Evolutionary conservation across 2,888 invertebrate genomes (phyloP).

Genomic region (Apamea monoglypha): DNA sequence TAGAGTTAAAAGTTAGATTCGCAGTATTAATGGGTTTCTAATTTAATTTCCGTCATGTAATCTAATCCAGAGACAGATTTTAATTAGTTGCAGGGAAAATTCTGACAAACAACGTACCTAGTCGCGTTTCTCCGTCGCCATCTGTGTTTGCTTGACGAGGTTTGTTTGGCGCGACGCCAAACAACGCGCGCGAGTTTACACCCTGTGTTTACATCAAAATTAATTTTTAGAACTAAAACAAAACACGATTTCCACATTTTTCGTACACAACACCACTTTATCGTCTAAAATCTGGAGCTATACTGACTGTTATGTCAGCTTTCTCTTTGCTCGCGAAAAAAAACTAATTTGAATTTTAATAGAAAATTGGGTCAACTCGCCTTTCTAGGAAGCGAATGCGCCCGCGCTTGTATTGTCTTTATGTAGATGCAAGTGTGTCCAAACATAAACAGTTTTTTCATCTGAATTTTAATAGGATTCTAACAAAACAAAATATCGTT

Average conservation of each 20-base stretch:
- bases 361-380: slow-evolving; percentile 84
- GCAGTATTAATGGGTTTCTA: slow-evolving; percentile 42
- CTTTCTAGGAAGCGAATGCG: slow-evolving; percentile 81
- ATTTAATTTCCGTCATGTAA: slow-evolving; percentile 64
- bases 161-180: slow-evolving; percentile 75
- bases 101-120: slow-evolving; percentile 74
- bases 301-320: slow-evolving; percentile 80
- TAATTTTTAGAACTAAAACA: slow-evolving; percentile 73
- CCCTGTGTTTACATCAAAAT: slow-evolving; percentile 72
- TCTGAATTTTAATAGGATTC: slow-evolving; percentile 41
- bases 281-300: slow-evolving; percentile 79
- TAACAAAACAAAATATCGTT: background rate
- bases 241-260: slow-evolving; percentile 72
- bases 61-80: slow-evolving; percentile 63
- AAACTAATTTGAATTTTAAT: slow-evolving; percentile 89
- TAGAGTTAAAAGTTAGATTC: slow-evolving; percentile 33
- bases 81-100: slow-evolving; percentile 66
- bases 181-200: slow-evolving; percentile 68
- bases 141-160: slow-evolving; percentile 75
- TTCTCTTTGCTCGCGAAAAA: slow-evolving; percentile 87
- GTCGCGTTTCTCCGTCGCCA: slow-evolving; percentile 74
- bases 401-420: slow-evolving; percentile 66
- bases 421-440: slow-evolving; percentile 56
- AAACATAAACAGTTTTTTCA: slow-evolving; percentile 57
- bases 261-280: slow-evolving; percentile 81